A percentile compares a stretch with the other conserved stretches of the same genome.
These are phyloP conservation scores for Diachrysia chrysitis DNA, from an alignment of 2,888 invertebrate species.

Conservation along the genomic window DNA sequence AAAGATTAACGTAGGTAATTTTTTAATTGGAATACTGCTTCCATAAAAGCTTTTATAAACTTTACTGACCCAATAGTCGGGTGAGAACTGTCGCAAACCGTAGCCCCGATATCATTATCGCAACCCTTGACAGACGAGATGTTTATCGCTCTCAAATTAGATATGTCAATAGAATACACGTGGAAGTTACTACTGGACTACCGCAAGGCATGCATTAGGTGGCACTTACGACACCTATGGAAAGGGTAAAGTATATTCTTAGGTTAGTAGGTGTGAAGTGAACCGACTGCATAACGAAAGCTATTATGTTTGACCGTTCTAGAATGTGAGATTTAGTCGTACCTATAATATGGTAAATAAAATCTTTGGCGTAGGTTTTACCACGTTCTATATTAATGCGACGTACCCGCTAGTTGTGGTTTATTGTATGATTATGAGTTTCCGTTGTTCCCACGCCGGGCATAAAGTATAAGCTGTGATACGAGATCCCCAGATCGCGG, in stretches of 20 bases:
- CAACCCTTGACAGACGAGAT: slow-evolving; percentile 52
- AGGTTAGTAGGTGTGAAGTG: slow-evolving; percentile 21
- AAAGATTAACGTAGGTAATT: slow-evolving; percentile 34
- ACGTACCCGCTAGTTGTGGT: slow-evolving; percentile 59
- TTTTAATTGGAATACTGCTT: background rate
- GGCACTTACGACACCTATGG: slow-evolving; percentile 15
- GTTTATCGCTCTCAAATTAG: slow-evolving; percentile 27
- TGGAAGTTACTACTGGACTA: background rate
- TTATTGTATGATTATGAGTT: slow-evolving; percentile 69
- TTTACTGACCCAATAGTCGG: background rate
- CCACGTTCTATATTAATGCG: slow-evolving; percentile 38
- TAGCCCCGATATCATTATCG: slow-evolving; percentile 8
- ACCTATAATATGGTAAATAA: slow-evolving; percentile 24
- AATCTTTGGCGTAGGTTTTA: slow-evolving; percentile 54
- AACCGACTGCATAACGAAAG: slow-evolving; percentile 28
- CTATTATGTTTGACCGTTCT: slow-evolving; percentile 32
- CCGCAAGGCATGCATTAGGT: background rate
- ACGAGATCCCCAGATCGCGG: slow-evolving; percentile 32
- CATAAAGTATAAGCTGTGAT: slow-evolving; percentile 39
- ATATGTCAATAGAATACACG: background rate
- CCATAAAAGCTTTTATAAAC: background rate
- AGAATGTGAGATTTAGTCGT: slow-evolving; percentile 34
- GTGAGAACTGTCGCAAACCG: background rate
- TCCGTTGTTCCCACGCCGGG: slow-evolving; percentile 64
- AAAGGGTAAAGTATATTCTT: slow-evolving; percentile 13